These are phyloP conservation scores for Chunga burmeisteri DNA, from an alignment of 2,113 vertebrate species.

Conservation along the genomic window DNA sequence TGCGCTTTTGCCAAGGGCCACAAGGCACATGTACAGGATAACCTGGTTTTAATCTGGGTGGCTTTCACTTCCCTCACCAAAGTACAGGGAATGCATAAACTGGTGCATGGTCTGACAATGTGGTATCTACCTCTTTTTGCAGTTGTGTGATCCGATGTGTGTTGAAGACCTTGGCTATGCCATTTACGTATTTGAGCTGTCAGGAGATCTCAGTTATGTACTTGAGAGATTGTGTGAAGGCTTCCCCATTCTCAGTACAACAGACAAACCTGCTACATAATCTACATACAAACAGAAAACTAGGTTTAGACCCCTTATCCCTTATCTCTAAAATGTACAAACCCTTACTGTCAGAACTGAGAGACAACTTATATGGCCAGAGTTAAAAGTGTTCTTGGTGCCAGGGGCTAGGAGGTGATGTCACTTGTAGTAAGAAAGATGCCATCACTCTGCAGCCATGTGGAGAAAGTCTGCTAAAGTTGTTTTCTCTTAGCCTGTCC, in stretches of 20 bases:
- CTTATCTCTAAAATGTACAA: neutral
- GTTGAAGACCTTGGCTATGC: neutral
- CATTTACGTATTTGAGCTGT: neutral
- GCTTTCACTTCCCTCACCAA: neutral
- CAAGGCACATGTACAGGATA: neutral
- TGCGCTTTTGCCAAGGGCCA: neutral
- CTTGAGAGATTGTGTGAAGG: neutral
- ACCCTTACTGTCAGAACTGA: neutral
- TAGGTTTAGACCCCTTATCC: neutral
- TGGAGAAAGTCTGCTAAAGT: neutral
- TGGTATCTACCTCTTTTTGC: neutral
- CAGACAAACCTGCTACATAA: neutral
- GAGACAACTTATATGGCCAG: neutral
- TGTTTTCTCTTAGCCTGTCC: neutral
- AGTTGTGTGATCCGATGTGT: neutral
- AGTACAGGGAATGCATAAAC: neutral
- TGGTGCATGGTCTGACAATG: neutral
- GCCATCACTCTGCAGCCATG: neutral
- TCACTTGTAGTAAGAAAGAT: neutral
- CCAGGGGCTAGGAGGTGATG: neutral
- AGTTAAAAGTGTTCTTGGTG: neutral
- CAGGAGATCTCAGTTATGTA: neutral
- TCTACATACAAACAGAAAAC: neutral
- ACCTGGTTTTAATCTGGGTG: neutral
- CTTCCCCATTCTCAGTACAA: neutral